Evolutionary conservation across 2,113 vertebrate species (phyloP).

Genomic region (Ptychochromis oligacanthus): DNA sequence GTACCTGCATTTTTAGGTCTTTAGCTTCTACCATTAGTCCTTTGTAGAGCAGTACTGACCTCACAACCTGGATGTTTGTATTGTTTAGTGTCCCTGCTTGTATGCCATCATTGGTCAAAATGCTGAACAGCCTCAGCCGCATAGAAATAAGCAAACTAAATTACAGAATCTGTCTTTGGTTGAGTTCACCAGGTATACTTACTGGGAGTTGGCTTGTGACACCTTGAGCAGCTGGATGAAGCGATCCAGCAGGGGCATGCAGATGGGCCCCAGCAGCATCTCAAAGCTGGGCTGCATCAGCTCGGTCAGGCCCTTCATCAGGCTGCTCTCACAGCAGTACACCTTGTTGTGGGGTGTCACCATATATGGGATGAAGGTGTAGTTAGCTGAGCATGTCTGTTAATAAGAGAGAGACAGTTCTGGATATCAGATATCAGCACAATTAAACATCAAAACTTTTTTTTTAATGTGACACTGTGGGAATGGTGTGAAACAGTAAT

Average conservation of each 20-base stretch:
- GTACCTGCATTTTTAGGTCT: neutral
- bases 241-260: conserved; percentile 93
- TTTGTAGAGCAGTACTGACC: neutral
- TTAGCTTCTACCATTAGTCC: neutral
- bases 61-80: neutral
- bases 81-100: neutral
- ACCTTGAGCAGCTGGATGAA: conserved; percentile 93
- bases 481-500: neutral
- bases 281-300: conserved; percentile 97
- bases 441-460: neutral
- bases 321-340: conserved; percentile 95
- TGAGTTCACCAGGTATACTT: conserved; percentile 43
- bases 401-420: neutral
- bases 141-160: too few species aligned
- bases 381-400: conserved; percentile 95
- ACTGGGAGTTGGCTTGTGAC: conserved; percentile 92
- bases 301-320: conserved; percentile 95
- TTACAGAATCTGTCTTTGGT: neutral
- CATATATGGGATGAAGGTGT: conserved; percentile 96
- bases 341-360: conserved; percentile 97
- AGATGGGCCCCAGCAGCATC: conserved; percentile 94
- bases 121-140: neutral
- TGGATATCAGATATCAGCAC: neutral
- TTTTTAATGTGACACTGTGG: neutral
- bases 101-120: neutral